Conservation (phyloP, 1,140 invertebrate genomes). For the Drosophila nigromelanica region DNA sequence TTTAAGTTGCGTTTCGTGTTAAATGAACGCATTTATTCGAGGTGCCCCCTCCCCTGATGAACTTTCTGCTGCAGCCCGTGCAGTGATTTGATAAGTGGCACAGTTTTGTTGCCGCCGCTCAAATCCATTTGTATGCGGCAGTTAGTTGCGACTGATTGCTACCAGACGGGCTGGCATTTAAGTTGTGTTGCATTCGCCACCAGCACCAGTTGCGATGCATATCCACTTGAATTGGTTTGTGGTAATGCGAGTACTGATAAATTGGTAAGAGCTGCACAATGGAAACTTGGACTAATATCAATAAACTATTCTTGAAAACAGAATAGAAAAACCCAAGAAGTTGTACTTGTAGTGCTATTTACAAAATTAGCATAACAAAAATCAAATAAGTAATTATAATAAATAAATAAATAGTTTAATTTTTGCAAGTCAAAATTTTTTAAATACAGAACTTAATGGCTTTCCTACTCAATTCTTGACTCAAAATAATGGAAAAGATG, state of each 20-base stretch:
- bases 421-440: too few relatives aligned
- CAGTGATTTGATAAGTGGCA: constrained; percentile 76
- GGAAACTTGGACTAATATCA: too few relatives aligned
- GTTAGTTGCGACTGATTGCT: constrained; percentile 37
- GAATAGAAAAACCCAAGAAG: too few relatives aligned
- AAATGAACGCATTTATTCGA: constrained; percentile 80
- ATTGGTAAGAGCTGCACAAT: too few relatives aligned
- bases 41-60: background rate
- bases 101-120: constrained; percentile 40
- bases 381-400: too few relatives aligned
- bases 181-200: constrained; percentile 12
- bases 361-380: too few relatives aligned
- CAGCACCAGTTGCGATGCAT: background rate
- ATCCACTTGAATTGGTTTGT: background rate
- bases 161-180: background rate
- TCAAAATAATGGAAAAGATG: too few relatives aligned
- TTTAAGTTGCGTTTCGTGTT: constrained; percentile 71
- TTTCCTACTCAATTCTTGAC: too few relatives aligned
- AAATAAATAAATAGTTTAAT: too few relatives aligned
- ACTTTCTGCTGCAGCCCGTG: constrained; percentile 11
- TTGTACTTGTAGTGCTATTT: too few relatives aligned
- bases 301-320: too few relatives aligned
- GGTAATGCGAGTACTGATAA: background rate
- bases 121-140: constrained; percentile 28
- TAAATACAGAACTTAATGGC: too few relatives aligned